A percentile compares a stretch with the other conserved stretches of the same genome.
Conservation (phyloP, 2,797 vertebrate genomes). For the Sebastes jordani region DNA sequence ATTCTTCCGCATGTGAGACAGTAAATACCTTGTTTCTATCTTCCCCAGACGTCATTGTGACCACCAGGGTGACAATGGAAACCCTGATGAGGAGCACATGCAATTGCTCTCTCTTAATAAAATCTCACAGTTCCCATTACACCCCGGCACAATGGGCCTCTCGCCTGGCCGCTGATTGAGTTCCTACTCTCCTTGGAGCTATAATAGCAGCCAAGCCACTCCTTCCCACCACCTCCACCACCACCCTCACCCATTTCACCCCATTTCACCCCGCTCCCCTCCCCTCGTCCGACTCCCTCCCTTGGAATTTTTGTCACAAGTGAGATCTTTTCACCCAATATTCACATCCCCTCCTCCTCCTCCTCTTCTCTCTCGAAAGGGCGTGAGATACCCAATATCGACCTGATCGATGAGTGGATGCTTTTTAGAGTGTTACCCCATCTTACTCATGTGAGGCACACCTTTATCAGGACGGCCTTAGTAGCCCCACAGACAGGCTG, state of each 20-base stretch:
- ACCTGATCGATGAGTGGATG: conserved; percentile 62
- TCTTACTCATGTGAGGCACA: conserved; percentile 47
- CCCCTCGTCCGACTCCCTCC: conserved; percentile 5
- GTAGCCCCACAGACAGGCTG: conserved; percentile 19
- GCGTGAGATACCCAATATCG: conserved; percentile 21
- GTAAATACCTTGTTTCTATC: conserved; percentile 82
- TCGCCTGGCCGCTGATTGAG: conserved; percentile 83
- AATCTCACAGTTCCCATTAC: conserved; percentile 88
- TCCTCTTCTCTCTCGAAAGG: conserved; percentile 13
- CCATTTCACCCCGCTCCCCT: conserved; percentile 7
- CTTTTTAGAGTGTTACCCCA: conserved; percentile 58
- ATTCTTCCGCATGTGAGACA: conserved; percentile 71
- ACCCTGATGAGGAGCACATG: conserved; percentile 84
- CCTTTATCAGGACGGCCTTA: conserved; percentile 45
- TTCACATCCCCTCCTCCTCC: not conserved
- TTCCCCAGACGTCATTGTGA: conserved; percentile 75
- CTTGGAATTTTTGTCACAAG: conserved; percentile 41
- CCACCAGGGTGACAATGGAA: conserved; percentile 81
- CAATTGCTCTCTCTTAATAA: conserved; percentile 88
- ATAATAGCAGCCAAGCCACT: conserved; percentile 71
- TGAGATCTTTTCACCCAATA: conserved; percentile 26
- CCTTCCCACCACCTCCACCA: conserved; percentile 18
- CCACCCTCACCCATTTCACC: conserved; percentile 17
- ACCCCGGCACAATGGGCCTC: conserved; percentile 79
- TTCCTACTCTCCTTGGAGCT: conserved; percentile 76